Evolutionary conservation across 2,797 vertebrate genomes (phyloP).

Genomic region (Gadopsis bispinosus): DNA sequence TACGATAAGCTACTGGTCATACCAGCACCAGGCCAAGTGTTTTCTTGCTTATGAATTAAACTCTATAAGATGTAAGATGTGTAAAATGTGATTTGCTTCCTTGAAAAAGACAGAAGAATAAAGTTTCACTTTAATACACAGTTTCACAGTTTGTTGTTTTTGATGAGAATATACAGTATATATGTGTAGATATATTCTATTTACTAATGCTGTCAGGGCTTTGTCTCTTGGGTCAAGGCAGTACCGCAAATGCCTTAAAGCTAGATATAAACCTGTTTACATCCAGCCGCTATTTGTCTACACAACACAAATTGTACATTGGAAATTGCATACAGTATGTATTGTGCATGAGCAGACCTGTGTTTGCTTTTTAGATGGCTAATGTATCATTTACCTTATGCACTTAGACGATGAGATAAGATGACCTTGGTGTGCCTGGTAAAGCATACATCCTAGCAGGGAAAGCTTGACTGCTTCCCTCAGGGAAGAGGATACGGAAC

Average conservation of each 20-base stretch:
- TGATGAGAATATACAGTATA: too few relatives aligned
- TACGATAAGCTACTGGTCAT: background rate
- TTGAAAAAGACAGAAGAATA: background rate
- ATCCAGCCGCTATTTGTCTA: slow-evolving; percentile 21
- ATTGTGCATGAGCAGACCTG: slow-evolving; percentile 30
- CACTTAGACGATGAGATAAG: slow-evolving; percentile 85
- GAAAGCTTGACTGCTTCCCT: slow-evolving; percentile 77
- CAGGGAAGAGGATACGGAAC: slow-evolving; percentile 77
- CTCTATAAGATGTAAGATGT: background rate
- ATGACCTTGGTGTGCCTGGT: slow-evolving; percentile 80
- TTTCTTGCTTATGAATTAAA: background rate
- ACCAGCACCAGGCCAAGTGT: background rate
- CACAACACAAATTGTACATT: slow-evolving; percentile 9
- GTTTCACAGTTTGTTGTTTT: background rate
- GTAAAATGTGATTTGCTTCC: background rate
- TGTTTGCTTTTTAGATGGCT: slow-evolving; percentile 71
- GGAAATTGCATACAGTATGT: slow-evolving; percentile 20
- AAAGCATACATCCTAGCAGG: slow-evolving; percentile 76
- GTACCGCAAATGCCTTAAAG: slow-evolving; percentile 2
- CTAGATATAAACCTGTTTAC: slow-evolving; percentile 25
- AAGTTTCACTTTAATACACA: background rate
- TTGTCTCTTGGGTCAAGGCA: background rate
- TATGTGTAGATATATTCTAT: background rate
- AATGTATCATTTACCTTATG: slow-evolving; percentile 82
- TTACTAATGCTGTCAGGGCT: background rate